Evolutionary conservation across 2,888 invertebrate genomes (phyloP), one percentile per base, ranked within the genome.

Genomic region (Erebia aethiops): DNA sequence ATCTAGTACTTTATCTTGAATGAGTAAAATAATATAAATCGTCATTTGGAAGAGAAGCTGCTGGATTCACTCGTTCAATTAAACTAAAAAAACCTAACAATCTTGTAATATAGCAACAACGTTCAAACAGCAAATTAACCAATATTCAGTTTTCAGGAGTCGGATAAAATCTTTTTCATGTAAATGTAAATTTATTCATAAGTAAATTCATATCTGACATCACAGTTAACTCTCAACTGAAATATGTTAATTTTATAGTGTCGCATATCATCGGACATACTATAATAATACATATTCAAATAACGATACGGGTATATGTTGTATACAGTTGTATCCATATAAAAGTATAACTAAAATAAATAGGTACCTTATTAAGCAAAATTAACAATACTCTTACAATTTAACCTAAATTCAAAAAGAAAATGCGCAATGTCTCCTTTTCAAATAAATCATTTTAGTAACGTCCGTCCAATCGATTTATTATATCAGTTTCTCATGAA

Each of bases 271-370:
- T 80, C 75, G 78, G 75, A 80, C 78, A 79, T 78, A 60, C 62
- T 61, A 79, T 78, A 79, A 75, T 72, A 79, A 76, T 74, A 74
- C 65, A 70, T 74, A 71, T 70, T 63, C 63, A 70, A 72, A 70
- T 74, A 70, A 67, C 56, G 71, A 72, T 72, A 72, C 80, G 82
- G 82, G 81, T 80, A 82, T 80, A 80, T 79, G 76, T 84, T 93
- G 92, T 92, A 93, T 93, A 93, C 92, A 88, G 87, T 83, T 87
- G 92, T 93, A 93, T 93, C 92, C 92, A 87, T 88, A 87, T 85
- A 85, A 88, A 86, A 87, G 85, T 91, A 90, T 82, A 89, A 89
- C 92, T 92, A 92, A 92, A 93, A 93, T 93, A 93, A 93, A 93
- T 93, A 35, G 35, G 35, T 35, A 93, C 87, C 92, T 93, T 92